Base-by-base conservation (phyloP, 2,888 invertebrate species). In the Reticulitermes lucifugus region DNA sequence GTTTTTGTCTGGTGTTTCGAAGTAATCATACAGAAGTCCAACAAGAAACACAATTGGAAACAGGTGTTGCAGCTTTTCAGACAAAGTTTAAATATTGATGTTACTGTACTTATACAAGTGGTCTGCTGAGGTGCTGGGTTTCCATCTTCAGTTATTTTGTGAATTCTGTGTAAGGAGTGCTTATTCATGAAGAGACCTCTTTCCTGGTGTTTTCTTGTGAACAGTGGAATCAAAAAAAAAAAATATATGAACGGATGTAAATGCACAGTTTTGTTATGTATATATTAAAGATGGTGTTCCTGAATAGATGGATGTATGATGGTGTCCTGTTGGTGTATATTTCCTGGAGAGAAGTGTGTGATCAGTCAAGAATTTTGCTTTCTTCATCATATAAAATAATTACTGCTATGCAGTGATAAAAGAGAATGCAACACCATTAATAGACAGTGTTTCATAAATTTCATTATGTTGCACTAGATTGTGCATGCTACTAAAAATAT, bases 331-430 rank as follows among this genome's bases (percentile, higher is more conserved):
- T 77, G 12, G 46, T 77, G 77, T 77, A 51, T 46, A 77, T 77
- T 77, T 77, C n/a, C 12, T 77, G 18, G 73, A 73, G 21, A 77
- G 73, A 73, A 73, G 41, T 21, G 29, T 41, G 29, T 41, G 9
- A 18, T 71, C 21, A 18, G 51, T 77, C 51, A n/a, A 43, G n/a
- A n/a, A n/a, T 77, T 73, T 35, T 77, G 46, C 77, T 77, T 51
- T 77, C 77, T 77, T 77, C n/a, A 22, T 77, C 46, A 46, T n/a
- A 46, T 46, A 73, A 73, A 73, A 41, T 73, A 77, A 43, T 77
- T 46, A 77, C 77, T 77, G 77, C 77, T 77, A 43, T 77, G 77
- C 77, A 77, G 77, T 77, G 77, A 51, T 46, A 9, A 46, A 35
- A 77, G 12, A n/a, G 41, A 77, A 77, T 77, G 77, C 77, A 77